Evolutionary conservation across 1,140 invertebrate species (phyloP).

Genomic region (Rhyacophila brunnea): DNA sequence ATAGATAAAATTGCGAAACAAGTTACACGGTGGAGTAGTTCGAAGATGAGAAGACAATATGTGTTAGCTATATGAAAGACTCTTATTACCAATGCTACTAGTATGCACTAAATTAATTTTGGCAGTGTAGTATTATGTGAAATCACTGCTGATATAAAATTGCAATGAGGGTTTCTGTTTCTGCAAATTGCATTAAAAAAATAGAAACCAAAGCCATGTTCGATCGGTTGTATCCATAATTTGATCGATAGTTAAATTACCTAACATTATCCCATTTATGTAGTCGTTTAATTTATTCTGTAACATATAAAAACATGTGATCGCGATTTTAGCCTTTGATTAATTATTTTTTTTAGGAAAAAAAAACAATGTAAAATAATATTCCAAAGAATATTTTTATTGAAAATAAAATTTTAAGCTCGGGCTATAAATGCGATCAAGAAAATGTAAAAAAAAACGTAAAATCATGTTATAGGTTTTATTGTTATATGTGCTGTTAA

Average conservation of each 20-base stretch:
- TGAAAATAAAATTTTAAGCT: background rate
- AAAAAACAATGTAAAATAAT: background rate
- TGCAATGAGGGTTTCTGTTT: background rate
- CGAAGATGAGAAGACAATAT: no score
- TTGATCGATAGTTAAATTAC: background rate
- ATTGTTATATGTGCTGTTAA: constrained; percentile 5
- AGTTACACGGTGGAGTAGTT: no score
- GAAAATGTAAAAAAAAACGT: constrained; percentile 4
- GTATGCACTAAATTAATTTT: no score
- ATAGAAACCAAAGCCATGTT: background rate
- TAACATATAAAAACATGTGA: background rate
- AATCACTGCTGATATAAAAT: no score
- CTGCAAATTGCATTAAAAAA: background rate
- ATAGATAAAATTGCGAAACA: no score
- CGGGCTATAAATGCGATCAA: background rate
- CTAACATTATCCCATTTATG: background rate
- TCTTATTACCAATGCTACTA: no score
- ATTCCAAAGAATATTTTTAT: background rate
- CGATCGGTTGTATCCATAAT: background rate
- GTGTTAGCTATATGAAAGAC: no score
- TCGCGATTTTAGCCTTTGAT: background rate
- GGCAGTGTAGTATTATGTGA: no score
- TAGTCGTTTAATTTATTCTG: constrained; percentile 2
- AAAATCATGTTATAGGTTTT: constrained; percentile 9
- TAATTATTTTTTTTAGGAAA: background rate